phyloP scores from a whole-genome alignment of 2,888 invertebrate genomes.

The Drosophila dives region DNA sequence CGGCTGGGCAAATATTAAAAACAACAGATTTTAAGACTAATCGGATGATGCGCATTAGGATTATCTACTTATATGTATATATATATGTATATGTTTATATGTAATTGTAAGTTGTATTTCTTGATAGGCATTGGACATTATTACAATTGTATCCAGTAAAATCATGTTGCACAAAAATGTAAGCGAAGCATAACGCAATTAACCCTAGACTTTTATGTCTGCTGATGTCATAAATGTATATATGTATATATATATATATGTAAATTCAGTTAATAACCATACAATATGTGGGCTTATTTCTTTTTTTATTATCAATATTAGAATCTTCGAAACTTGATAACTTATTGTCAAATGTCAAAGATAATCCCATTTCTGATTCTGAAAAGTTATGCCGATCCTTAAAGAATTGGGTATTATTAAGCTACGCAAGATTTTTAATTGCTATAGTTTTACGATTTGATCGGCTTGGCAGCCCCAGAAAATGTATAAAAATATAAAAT shows the following conservation, averaged over 20 bases:
- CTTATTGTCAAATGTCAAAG: neutral
- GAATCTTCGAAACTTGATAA: neutral
- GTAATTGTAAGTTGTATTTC: neutral
- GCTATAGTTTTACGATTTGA: neutral
- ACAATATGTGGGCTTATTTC: neutral
- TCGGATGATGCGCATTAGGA: neutral
- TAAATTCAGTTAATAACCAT: too few species aligned
- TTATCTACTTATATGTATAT: neutral
- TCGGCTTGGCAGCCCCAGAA: neutral
- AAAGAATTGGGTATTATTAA: neutral
- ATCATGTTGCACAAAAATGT: neutral
- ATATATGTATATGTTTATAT: neutral
- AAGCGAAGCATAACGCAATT: neutral
- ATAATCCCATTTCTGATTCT: neutral
- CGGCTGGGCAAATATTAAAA: neutral
- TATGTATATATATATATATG: too few species aligned
- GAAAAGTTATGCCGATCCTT: neutral
- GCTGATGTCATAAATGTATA: neutral
- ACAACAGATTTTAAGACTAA: neutral
- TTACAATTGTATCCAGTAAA: neutral
- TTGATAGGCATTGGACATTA: slow-evolving; percentile 1
- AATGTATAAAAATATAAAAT: neutral
- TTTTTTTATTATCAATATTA: too few species aligned
- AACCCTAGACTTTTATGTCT: neutral
- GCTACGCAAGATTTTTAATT: neutral